These are phyloP conservation scores for Ammospiza caudacuta DNA, from an alignment of 2,113 vertebrate species.

Conservation along the genomic window DNA sequence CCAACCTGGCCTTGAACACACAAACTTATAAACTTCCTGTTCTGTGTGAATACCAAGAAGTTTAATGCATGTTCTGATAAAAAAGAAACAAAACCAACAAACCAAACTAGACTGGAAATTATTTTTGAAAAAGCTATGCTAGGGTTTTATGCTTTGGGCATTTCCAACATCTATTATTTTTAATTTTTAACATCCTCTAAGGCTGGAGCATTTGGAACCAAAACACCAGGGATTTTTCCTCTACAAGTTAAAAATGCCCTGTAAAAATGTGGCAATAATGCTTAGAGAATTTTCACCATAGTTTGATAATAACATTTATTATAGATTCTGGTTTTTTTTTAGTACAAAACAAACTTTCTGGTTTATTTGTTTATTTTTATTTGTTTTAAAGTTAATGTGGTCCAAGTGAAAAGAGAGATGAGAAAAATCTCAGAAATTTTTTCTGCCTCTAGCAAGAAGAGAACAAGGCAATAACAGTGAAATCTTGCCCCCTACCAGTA, in stretches of 20 bases:
- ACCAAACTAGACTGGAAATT: neutral
- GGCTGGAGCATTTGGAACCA: neutral
- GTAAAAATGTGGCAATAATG: neutral
- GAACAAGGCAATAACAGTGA: neutral
- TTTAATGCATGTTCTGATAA: neutral
- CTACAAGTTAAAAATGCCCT: neutral
- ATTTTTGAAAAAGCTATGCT: neutral
- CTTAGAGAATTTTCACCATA: neutral
- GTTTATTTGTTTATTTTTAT: neutral
- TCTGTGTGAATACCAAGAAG: neutral
- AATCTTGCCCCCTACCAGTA: neutral
- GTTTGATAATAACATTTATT: neutral
- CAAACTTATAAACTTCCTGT: neutral
- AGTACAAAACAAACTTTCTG: neutral
- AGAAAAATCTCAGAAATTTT: neutral
- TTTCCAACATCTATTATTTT: neutral
- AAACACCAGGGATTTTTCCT: neutral
- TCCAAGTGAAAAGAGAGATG: neutral
- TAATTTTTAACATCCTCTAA: neutral
- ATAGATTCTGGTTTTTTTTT: neutral
- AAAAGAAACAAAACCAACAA: neutral
- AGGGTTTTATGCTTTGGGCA: neutral
- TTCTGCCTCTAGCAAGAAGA: neutral
- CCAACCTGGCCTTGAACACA: neutral
- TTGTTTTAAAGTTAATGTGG: neutral